These are phyloP conservation scores for Microcaecilia unicolor DNA, from an alignment of 2,797 vertebrate species.

Conservation along the genomic window DNA sequence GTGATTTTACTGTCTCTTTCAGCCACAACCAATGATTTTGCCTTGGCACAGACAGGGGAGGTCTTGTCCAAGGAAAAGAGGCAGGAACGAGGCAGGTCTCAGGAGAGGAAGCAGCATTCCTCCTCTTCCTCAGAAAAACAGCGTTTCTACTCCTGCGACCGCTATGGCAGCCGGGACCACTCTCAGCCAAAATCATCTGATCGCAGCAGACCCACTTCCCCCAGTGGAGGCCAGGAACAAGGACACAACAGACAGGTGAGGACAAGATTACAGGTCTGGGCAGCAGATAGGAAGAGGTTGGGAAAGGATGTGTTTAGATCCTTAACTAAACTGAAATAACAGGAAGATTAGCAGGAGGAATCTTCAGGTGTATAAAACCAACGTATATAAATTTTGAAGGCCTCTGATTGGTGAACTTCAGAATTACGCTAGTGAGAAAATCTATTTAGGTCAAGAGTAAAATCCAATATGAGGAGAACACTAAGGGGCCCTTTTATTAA, in stretches of 20 bases:
- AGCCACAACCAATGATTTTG: conserved; percentile 15
- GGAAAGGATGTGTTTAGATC: not conserved
- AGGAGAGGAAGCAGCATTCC: conserved; percentile 84
- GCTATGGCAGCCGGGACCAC: conserved; percentile 82
- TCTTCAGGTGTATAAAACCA: too few relatives aligned
- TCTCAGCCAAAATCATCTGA: conserved; percentile 67
- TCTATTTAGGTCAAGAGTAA: too few relatives aligned
- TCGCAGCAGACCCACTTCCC: conserved; percentile 76
- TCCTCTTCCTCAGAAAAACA: conserved; percentile 84
- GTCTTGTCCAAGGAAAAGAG: conserved; percentile 51
- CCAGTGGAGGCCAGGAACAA: conserved; percentile 62
- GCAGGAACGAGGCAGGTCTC: conserved; percentile 80
- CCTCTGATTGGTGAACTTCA: too few relatives aligned
- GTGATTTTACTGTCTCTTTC: accelerated
- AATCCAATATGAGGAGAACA: too few relatives aligned
- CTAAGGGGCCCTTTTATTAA: too few relatives aligned
- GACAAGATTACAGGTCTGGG: too few relatives aligned
- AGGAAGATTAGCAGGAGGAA: too few relatives aligned
- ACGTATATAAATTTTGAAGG: too few relatives aligned
- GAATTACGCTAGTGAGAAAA: too few relatives aligned
- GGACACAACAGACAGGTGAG: conserved; percentile 82
- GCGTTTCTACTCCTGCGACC: conserved; percentile 91
- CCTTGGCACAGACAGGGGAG: conserved; percentile 33
- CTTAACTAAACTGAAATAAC: too few relatives aligned
- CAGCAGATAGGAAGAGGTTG: not conserved